Evolutionary conservation across 2,113 vertebrate species (phyloP).

Genomic region (Antechinus flavipes): DNA sequence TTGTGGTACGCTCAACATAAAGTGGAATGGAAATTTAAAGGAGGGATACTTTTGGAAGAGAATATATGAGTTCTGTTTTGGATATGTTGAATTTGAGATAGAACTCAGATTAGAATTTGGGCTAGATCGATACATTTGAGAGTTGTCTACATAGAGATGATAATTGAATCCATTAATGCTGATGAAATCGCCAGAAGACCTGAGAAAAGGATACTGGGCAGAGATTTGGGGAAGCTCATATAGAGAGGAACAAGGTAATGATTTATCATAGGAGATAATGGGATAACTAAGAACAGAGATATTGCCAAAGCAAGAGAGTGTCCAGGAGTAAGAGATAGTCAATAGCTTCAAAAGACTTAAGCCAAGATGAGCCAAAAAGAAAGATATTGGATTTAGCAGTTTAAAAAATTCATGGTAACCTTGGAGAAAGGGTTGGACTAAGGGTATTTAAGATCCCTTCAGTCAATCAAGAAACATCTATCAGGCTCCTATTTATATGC

Average conservation of each 20-base stretch:
- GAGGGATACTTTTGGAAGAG: neutral
- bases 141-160: neutral
- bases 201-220: neutral
- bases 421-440: neutral
- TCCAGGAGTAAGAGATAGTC: neutral
- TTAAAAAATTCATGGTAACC: neutral
- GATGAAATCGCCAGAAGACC: neutral
- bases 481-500: neutral
- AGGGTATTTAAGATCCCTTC: neutral
- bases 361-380: neutral
- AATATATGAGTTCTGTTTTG: neutral
- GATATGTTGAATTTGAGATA: neutral
- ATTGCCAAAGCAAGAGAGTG: neutral
- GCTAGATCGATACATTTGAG: neutral
- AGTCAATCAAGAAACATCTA: neutral
- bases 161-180: neutral
- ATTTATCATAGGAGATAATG: neutral
- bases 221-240: neutral
- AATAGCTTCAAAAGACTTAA: neutral
- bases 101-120: neutral
- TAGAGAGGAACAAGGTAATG: neutral
- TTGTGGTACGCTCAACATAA: neutral
- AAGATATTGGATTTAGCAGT: neutral
- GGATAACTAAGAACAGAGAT: neutral
- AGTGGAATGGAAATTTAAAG: neutral